A percentile compares a stretch with the other conserved stretches of the same genome.
Conservation (phyloP, 2,888 invertebrate species). For the Oxystoma pomonae region DNA sequence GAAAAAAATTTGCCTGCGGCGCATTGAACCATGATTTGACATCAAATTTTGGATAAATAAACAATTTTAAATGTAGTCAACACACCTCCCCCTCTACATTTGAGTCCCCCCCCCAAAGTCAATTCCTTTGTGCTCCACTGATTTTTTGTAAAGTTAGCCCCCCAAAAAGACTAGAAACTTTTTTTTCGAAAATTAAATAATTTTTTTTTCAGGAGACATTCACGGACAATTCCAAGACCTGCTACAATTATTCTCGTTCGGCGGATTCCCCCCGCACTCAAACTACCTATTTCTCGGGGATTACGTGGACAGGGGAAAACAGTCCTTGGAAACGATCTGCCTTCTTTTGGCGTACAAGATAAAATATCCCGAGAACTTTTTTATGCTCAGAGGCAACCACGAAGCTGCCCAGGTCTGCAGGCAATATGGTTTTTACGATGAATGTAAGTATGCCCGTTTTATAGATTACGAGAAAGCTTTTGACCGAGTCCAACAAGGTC, state of each 20-base stretch:
- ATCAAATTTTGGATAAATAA: no score
- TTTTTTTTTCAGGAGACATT: constrained; percentile 54
- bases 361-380: constrained; percentile 67
- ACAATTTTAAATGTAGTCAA: no score
- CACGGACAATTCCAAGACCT: constrained; percentile 64
- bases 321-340: constrained; percentile 63
- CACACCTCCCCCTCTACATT: no score
- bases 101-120: no score
- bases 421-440: constrained; percentile 62
- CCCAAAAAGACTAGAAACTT: background rate
- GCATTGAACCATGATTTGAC: no score
- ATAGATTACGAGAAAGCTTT: no score
- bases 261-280: constrained; percentile 62
- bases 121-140: no score
- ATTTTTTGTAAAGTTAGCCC: no score
- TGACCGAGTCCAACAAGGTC: no score
- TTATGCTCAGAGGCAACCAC: constrained; percentile 63
- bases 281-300: constrained; percentile 62
- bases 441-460: constrained; percentile 55
- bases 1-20: no score
- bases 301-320: constrained; percentile 62
- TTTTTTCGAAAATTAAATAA: constrained; percentile 3
- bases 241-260: constrained; percentile 59
- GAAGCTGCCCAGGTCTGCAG: constrained; percentile 64
- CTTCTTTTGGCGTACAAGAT: constrained; percentile 63